These are phyloP conservation scores for Drosophila sordidapex DNA, from an alignment of 2,888 invertebrate species.

Conservation along the genomic window DNA sequence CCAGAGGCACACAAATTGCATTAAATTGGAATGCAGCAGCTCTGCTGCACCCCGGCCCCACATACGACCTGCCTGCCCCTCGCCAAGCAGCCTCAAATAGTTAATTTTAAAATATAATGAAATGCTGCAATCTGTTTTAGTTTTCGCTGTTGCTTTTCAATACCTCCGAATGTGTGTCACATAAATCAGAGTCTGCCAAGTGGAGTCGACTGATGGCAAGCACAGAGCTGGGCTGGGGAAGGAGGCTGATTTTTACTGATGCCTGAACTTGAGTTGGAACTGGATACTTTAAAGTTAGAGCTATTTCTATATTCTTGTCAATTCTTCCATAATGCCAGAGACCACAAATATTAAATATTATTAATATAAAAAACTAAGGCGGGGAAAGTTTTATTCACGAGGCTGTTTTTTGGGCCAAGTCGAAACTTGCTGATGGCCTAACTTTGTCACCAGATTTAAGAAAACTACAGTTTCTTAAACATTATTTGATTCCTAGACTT, in stretches of 20 bases:
- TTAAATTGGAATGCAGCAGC: constrained; percentile 62
- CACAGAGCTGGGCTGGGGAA: not conserved
- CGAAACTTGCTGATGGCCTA: no score
- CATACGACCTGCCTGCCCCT: not conserved
- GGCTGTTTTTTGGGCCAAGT: no score
- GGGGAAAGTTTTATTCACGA: no score
- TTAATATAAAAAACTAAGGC: no score
- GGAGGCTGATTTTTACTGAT: not conserved
- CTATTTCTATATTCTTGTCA: no score
- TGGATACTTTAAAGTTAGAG: not conserved
- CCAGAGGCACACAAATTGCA: constrained; percentile 61
- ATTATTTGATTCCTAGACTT: no score
- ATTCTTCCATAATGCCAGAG: no score
- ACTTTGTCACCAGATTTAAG: no score
- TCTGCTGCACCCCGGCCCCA: not conserved
- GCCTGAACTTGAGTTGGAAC: not conserved
- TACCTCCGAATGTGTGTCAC: constrained; percentile 57
- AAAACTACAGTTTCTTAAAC: no score
- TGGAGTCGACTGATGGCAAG: not conserved
- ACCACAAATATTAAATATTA: no score
- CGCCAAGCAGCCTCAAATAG: constrained; percentile 45
- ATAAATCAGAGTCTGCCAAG: constrained; percentile 51
- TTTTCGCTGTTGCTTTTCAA: constrained; percentile 44
- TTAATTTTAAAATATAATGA: constrained; percentile 69
- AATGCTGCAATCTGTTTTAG: constrained; percentile 58